Evolutionary conservation across 2,888 invertebrate species (phyloP).

Genomic region (Craniophora ligustri): DNA sequence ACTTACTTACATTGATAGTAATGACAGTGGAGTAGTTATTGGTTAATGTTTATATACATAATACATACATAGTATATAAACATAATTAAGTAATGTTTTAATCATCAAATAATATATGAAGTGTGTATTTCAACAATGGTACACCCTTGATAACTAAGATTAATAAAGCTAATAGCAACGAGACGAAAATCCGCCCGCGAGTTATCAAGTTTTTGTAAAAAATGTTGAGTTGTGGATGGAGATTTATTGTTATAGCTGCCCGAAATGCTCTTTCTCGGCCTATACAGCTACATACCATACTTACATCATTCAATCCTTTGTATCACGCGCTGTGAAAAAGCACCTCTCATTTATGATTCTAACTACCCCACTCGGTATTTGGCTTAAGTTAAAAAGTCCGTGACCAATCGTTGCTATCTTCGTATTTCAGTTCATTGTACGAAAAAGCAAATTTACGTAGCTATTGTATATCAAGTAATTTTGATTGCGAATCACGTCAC

Average conservation of each 20-base stretch:
- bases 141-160: constrained; percentile 16
- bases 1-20: too few species aligned
- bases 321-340: constrained; percentile 40
- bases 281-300: constrained; percentile 26
- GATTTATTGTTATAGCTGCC: constrained; percentile 45
- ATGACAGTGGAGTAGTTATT: too few species aligned
- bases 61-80: too few species aligned
- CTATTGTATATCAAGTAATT: constrained; percentile 50
- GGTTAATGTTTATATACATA: too few species aligned
- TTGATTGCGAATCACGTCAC: constrained; percentile 64
- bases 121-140: not conserved
- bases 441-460: constrained; percentile 17
- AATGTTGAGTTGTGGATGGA: constrained; percentile 20
- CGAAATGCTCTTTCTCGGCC: constrained; percentile 28
- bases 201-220: constrained; percentile 33
- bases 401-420: constrained; percentile 30
- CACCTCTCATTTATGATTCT: constrained; percentile 43
- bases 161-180: constrained; percentile 11
- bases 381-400: constrained; percentile 27
- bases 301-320: constrained; percentile 40
- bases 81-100: not conserved
- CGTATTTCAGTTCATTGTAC: constrained; percentile 24
- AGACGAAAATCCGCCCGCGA: constrained; percentile 17
- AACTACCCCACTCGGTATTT: constrained; percentile 34
- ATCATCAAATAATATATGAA: not conserved